These are phyloP conservation scores for Drosophila trapezifrons DNA, from an alignment of 1,140 invertebrate genomes.

Conservation along the genomic window DNA sequence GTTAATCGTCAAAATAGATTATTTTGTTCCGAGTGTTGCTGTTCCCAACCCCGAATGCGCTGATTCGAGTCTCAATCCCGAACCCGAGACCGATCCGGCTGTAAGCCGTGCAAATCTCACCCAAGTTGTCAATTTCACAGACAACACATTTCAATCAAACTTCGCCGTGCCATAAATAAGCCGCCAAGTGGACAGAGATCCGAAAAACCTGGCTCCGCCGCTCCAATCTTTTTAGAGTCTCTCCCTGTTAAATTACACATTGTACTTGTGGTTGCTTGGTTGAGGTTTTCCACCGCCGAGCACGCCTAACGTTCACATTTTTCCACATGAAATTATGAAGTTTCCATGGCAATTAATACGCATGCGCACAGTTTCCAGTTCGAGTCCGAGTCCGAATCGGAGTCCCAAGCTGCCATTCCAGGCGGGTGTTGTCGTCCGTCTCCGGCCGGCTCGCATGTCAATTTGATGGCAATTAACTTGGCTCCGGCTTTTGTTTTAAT, in stretches of 20 bases:
- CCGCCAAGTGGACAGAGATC: slow-evolving; percentile 69
- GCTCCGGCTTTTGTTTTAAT: slow-evolving; percentile 69
- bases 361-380: slow-evolving; percentile 49
- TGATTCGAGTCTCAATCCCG: slow-evolving; percentile 6
- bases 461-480: slow-evolving; percentile 81
- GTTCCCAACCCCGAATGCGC: slow-evolving; percentile 8
- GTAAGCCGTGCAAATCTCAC: slow-evolving; percentile 73
- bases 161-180: slow-evolving; percentile 77
- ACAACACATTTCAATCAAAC: slow-evolving; percentile 83
- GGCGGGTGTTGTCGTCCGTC: slow-evolving; percentile 74
- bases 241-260: slow-evolving; percentile 67
- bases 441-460: slow-evolving; percentile 62
- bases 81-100: slow-evolving; percentile 31
- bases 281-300: slow-evolving; percentile 30
- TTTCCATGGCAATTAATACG: slow-evolving; percentile 80
- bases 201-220: slow-evolving; percentile 32
- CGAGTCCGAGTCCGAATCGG: neutral
- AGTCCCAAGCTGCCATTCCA: slow-evolving; percentile 38
- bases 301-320: slow-evolving; percentile 77
- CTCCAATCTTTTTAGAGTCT: slow-evolving; percentile 44
- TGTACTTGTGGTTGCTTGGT: slow-evolving; percentile 34
- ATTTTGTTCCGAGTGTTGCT: slow-evolving; percentile 9
- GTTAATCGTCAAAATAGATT: no score
- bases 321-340: slow-evolving; percentile 82
- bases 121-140: slow-evolving; percentile 79